Evolutionary conservation across 2,888 invertebrate genomes (phyloP).

Genomic region (Ectropis crepuscularia): DNA sequence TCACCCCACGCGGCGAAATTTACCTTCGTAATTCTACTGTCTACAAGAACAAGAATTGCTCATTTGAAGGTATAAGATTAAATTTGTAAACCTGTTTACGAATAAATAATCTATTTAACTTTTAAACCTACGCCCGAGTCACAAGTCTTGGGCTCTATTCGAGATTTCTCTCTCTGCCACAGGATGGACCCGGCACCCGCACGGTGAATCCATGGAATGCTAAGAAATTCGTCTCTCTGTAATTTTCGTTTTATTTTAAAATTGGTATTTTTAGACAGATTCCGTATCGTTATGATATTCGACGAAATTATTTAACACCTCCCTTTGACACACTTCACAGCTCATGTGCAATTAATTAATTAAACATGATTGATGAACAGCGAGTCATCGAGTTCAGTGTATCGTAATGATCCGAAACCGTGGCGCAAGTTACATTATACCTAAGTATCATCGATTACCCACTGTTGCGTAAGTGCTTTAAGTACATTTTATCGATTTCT

Average conservation of each 20-base stretch:
- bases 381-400: constrained; percentile 5
- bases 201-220: no score
- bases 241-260: not conserved
- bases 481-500: constrained; percentile 1
- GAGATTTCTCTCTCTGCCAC: no score
- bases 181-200: no score
- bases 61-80: no score
- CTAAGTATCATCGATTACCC: not conserved
- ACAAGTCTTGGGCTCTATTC: no score
- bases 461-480: constrained; percentile 1
- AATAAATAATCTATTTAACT: no score
- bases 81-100: no score
- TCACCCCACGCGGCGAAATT: no score
- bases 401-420: constrained; percentile 9
- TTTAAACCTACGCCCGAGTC: no score
- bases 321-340: constrained; percentile 10
- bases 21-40: no score
- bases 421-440: not conserved
- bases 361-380: constrained; percentile 15
- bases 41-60: no score
- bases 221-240: no score
- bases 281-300: not conserved
- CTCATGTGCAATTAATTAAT: constrained; percentile 18
- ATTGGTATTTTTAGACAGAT: not conserved
- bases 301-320: constrained; percentile 2